Conservation (phyloP, 2,888 invertebrate species). For the Perithous albicinctus region DNA sequence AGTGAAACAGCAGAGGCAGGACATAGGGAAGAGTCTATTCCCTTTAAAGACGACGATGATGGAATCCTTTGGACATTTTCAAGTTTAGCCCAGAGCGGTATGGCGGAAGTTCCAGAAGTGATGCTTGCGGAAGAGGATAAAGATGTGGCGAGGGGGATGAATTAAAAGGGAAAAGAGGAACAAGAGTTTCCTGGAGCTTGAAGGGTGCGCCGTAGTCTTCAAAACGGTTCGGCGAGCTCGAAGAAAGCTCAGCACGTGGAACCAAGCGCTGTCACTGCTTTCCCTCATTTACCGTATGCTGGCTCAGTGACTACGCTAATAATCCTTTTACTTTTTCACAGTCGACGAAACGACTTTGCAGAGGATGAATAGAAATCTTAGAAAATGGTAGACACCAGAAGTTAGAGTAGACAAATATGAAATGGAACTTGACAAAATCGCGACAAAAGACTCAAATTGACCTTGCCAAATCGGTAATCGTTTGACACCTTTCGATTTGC, state of each 20-base stretch:
- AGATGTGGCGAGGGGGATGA: not conserved
- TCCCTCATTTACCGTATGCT: not conserved
- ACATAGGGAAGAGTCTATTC: not conserved
- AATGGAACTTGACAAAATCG: not conserved
- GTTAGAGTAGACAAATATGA: not conserved
- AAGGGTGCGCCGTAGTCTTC: not conserved
- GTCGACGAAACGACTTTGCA: not conserved
- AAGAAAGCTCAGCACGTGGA: slow-evolving; percentile 41
- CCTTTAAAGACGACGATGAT: not conserved
- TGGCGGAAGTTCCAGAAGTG: not conserved
- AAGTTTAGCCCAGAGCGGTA: not conserved
- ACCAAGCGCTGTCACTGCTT: slow-evolving; percentile 28
- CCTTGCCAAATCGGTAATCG: too few relatives aligned
- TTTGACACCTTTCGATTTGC: not conserved
- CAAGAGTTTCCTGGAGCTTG: not conserved
- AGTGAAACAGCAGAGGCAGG: not conserved
- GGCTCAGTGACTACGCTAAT: slow-evolving; percentile 10
- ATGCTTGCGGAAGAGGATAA: not conserved
- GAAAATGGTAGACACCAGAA: not conserved
- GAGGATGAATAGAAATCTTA: not conserved
- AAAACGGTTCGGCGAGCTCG: not conserved
- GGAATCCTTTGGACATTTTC: not conserved
- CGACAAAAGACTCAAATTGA: too few relatives aligned
- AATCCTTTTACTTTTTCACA: not conserved
- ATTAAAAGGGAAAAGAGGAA: not conserved